Evolutionary conservation across 2,797 vertebrate genomes (phyloP), one percentile per base, ranked within the genome.

Genomic region (Phaenicophaeus curvirostris): DNA sequence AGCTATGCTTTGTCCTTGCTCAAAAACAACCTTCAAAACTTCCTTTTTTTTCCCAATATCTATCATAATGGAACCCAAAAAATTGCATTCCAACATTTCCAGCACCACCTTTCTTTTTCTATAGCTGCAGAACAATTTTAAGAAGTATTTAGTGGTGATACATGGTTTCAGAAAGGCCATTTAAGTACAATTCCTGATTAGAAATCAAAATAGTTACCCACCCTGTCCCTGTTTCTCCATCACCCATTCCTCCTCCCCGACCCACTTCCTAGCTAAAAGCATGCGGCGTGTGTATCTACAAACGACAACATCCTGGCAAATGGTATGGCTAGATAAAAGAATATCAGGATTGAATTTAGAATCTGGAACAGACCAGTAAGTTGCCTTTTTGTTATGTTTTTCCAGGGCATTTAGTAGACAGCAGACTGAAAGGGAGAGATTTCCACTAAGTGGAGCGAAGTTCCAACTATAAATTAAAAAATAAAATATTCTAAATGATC

Each of bases 81-180:
- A 82, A 4, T n/a, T 74, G 28, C 63, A 61, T 91, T 84, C 62
- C 54, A 63, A 6, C 77, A 80, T 80, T 82, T 81, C 28, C 30
- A 84, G 63, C 44, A 68, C 27, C 71, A 65, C 25, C 33, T 92
- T 87, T 92, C 63, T 90, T 68, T 66, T 95, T 79, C 76, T 44
- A 63, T 28, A 89, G 62, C 69, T 68, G 94, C 78, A 74, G 87
- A 93, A 50, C 30, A 76, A 95, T 90, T 95, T 80, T 84, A 75
- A 81, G 91, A 93, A 89, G 31, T 54, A 44, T 83, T 92, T 90
- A 89, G 79, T 81, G 67, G 67, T 77, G 62, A 58, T 59, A 58
- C 33, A 17, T 77, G 66, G 17, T 39, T 74, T 63, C 30, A 74
- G 85, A 94, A 97, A 95, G 37, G 72, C 74, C 81, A 80, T 84